Evolutionary conservation across 2,888 invertebrate genomes (phyloP), one percentile per base, ranked within the genome.

Genomic region (Eristalis tenax): DNA sequence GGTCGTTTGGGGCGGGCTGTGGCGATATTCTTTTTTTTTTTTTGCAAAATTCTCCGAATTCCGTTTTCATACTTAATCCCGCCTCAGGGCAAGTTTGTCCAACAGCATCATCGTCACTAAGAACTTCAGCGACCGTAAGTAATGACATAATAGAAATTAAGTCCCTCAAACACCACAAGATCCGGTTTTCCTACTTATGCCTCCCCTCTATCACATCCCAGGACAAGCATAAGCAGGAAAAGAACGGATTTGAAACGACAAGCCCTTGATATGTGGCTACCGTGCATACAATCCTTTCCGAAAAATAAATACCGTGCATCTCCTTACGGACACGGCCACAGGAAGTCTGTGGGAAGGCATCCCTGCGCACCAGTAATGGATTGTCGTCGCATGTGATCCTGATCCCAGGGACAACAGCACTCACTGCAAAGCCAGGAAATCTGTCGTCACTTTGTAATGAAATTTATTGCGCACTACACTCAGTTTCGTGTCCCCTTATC

Each of bases 371-470:
- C 38, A 32, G 68, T 70, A 86, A 86, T 82, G 78, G 74, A 78
- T 86, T 83, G 83, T 83, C 86, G 75, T 86, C 70, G 63, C 70
- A 78, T 56, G 70, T 64, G 74, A 82, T 70, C 77, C 78, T 78
- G 74, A 83, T 83, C 59, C 78, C 78, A 23, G 28, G 78, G 59
- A 59, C 23, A 59, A 59, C 59, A 57, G 4, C 32, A 57, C n/a
- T 6, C 43, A 43, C 5, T 32, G 23, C 63, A 56, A 75, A 78
- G 83, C 74, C 77, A 86, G 83, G 75, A 78, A 83, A 83, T 86
- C 83, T 86, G 86, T 86, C 83, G 61, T 83, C 83, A 78, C 83
- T 83, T 83, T 79, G 82, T 71, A 83, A 83, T 78, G 78, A 83
- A 86, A 86, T 86, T 86, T 79, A 86, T 86, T 75, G 75, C 40